phyloP scores from a whole-genome alignment of 2,797 vertebrate genomes.

The Menidia menidia region DNA sequence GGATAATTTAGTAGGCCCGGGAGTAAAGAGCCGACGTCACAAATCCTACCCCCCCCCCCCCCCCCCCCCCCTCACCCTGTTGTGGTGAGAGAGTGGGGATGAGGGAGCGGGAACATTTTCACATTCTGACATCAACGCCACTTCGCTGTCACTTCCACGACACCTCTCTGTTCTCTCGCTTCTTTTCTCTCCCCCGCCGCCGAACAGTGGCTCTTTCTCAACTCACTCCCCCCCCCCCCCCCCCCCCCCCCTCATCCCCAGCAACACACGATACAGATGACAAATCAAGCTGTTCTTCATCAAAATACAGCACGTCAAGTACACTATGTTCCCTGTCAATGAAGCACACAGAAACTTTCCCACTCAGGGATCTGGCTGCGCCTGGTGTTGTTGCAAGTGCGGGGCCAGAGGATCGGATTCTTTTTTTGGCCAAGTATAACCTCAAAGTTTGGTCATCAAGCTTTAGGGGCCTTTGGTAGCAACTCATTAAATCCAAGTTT shows the following conservation, averaged over 20 bases:
- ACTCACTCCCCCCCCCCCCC: conserved; percentile 10
- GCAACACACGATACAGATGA: conserved; percentile 53
- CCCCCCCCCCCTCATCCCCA: conserved; percentile 9
- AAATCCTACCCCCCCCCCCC: conserved; percentile 5
- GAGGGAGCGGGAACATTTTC: conserved; percentile 10
- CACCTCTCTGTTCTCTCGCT: conserved; percentile 1
- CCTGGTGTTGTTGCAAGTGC: not conserved
- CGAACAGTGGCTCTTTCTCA: conserved; percentile 15
- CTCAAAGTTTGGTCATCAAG: not conserved
- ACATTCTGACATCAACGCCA: conserved; percentile 1
- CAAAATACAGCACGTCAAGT: conserved; percentile 47
- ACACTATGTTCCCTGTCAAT: conserved; percentile 24
- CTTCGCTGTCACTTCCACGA: conserved; percentile 29
- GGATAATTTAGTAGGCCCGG: conserved; percentile 37
- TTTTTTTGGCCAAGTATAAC: not conserved
- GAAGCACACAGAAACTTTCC: conserved; percentile 41
- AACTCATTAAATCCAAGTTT: not conserved
- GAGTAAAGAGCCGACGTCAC: conserved; percentile 30
- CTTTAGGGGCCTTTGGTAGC: not conserved
- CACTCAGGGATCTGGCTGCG: conserved; percentile 29
- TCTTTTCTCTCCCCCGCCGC: conserved; percentile 8
- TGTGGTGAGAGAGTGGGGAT: not conserved
- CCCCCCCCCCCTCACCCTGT: conserved; percentile 6
- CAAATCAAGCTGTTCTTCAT: conserved; percentile 63
- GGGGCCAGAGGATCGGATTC: not conserved